These are phyloP conservation scores for Drosophila saltans DNA, from an alignment of 1,140 invertebrate genomes.

Conservation along the genomic window DNA sequence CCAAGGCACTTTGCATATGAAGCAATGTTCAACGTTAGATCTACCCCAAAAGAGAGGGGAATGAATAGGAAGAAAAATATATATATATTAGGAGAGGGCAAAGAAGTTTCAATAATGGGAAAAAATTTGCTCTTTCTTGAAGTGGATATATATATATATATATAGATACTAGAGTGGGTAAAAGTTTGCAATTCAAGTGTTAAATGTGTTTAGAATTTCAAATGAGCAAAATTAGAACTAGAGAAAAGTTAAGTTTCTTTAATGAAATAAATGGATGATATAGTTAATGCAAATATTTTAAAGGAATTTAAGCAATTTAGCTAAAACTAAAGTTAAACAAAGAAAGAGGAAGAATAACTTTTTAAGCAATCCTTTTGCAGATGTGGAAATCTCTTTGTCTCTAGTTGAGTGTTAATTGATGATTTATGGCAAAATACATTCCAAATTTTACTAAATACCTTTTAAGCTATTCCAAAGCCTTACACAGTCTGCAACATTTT, in stretches of 20 bases:
- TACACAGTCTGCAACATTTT: no score
- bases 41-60: not conserved
- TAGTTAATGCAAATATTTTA: not conserved
- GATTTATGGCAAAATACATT: no score
- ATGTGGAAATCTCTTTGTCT: no score
- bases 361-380: no score
- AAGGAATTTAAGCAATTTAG: not conserved
- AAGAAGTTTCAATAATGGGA: not conserved
- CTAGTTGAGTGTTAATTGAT: no score
- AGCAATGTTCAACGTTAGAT: not conserved
- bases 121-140: not conserved
- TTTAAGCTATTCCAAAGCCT: no score
- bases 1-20: constrained; percentile 4
- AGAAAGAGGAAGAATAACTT: no score
- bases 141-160: not conserved
- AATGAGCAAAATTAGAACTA: not conserved
- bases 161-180: not conserved
- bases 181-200: not conserved
- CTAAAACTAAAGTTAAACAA: no score
- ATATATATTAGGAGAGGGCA: not conserved
- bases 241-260: no score
- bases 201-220: not conserved
- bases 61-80: not conserved
- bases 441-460: no score
- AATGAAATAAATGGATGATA: not conserved